A percentile compares a stretch with the other conserved stretches of the same genome.
Conservation (phyloP, 2,113 vertebrate species). For the Abramis brama region DNA sequence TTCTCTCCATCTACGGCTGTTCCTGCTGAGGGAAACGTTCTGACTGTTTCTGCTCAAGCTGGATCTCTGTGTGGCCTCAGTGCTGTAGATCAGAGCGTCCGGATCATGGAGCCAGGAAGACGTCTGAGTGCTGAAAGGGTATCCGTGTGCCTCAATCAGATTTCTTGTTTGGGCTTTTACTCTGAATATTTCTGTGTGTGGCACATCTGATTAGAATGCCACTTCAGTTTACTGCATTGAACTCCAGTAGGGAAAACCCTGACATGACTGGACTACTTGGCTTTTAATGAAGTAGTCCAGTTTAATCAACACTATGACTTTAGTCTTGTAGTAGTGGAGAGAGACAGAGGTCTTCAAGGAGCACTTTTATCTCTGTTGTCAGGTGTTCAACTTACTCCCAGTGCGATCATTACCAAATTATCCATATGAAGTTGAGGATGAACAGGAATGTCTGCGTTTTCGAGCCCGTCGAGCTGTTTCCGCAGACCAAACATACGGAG, state of each 20-base stretch:
- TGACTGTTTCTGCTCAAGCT: slow-evolving; percentile 74
- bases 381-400: slow-evolving; percentile 55
- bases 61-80: slow-evolving; percentile 84
- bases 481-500: slow-evolving; percentile 18
- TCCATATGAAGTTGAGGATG: slow-evolving; percentile 55
- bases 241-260: no score
- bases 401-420: neutral
- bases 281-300: no score
- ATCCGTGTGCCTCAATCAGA: neutral
- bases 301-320: no score
- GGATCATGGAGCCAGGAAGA: slow-evolving; percentile 76
- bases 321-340: no score
- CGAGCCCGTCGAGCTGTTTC: slow-evolving; percentile 56
- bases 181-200: no score
- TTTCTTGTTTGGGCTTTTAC: no score
- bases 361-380: no score
- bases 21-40: slow-evolving; percentile 67
- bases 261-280: no score
- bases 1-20: slow-evolving; percentile 73
- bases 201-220: no score
- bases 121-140: slow-evolving; percentile 71
- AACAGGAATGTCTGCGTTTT: slow-evolving; percentile 55
- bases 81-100: slow-evolving; percentile 81
- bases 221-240: no score
- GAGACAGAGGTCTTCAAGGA: no score